Percentiles rank a stretch among this genome's conserved stretches.
These are phyloP conservation scores for Drepana arcuata DNA, from an alignment of 1,140 invertebrate species.

Conservation along the genomic window DNA sequence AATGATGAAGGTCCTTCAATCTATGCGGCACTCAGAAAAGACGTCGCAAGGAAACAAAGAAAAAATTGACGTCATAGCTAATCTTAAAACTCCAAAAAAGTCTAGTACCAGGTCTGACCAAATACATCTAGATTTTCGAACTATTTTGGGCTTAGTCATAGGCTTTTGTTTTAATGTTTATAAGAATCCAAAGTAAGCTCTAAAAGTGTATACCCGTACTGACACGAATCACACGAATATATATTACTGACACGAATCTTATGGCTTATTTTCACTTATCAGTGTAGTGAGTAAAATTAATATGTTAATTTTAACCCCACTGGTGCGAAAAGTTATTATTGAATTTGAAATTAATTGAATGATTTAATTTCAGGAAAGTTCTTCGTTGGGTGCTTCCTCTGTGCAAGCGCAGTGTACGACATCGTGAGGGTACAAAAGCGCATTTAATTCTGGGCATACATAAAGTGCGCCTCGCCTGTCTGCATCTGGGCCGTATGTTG, in stretches of 20 bases:
- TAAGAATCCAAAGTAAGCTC: too few relatives aligned
- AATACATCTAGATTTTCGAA: not conserved
- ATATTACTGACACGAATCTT: too few relatives aligned
- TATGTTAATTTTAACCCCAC: too few relatives aligned
- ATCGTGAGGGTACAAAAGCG: slow-evolving; percentile 80
- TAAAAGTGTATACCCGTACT: too few relatives aligned
- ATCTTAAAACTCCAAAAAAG: slow-evolving; percentile 69
- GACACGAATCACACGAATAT: too few relatives aligned
- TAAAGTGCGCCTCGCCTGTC: slow-evolving; percentile 75
- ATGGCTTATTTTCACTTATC: too few relatives aligned
- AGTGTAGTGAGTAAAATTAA: not conserved
- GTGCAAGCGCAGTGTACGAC: slow-evolving; percentile 74
- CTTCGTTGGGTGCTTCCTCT: slow-evolving; percentile 71
- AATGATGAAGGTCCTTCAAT: slow-evolving; percentile 76
- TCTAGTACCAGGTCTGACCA: slow-evolving; percentile 47
- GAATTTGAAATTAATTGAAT: too few relatives aligned
- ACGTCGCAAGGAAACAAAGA: slow-evolving; percentile 14
- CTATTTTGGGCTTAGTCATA: too few relatives aligned
- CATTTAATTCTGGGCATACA: slow-evolving; percentile 74
- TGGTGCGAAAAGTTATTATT: too few relatives aligned
- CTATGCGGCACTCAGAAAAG: slow-evolving; percentile 36
- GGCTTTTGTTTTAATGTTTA: too few relatives aligned
- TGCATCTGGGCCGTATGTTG: slow-evolving; percentile 74
- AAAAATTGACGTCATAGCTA: slow-evolving; percentile 47
- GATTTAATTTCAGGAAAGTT: slow-evolving; percentile 29